Percentiles rank a stretch among this genome's conserved stretches.
These are phyloP conservation scores for Anastrepha obliqua DNA, from an alignment of 1,140 invertebrate genomes.

Conservation along the genomic window DNA sequence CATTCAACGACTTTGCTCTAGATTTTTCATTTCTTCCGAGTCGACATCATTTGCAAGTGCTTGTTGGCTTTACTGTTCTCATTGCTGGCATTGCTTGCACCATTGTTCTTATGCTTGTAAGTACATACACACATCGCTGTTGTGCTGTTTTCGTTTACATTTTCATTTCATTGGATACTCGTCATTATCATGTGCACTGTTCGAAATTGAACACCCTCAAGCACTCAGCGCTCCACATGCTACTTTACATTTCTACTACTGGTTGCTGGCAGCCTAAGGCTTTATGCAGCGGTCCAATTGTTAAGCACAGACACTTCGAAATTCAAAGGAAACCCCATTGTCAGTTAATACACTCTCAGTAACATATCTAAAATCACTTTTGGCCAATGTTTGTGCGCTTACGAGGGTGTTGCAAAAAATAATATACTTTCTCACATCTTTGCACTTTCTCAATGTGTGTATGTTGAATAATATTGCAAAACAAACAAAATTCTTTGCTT, in stretches of 20 bases:
- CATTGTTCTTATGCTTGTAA: not conserved
- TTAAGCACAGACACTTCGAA: not conserved
- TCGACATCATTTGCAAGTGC: slow-evolving; percentile 12
- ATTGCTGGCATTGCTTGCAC: not conserved
- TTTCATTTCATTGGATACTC: slow-evolving; percentile 15
- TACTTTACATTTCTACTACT: not conserved
- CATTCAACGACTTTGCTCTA: not conserved
- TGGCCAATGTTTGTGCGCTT: not conserved
- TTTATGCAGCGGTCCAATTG: not conserved
- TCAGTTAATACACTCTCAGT: not conserved
- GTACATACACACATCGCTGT: not conserved
- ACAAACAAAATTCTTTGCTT: no score
- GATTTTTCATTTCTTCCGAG: not conserved
- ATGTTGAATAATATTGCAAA: no score
- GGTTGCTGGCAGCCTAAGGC: not conserved
- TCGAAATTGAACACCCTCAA: not conserved
- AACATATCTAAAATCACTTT: not conserved
- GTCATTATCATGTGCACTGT: not conserved
- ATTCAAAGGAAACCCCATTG: slow-evolving; percentile 1
- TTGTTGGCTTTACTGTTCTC: not conserved
- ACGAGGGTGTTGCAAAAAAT: not conserved
- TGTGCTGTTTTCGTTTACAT: not conserved
- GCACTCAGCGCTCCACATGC: not conserved
- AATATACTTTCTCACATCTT: not conserved
- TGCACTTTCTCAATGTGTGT: not conserved